phyloP scores from a whole-genome alignment of 2,797 vertebrate species.

The Gadopsis bispinosus region DNA sequence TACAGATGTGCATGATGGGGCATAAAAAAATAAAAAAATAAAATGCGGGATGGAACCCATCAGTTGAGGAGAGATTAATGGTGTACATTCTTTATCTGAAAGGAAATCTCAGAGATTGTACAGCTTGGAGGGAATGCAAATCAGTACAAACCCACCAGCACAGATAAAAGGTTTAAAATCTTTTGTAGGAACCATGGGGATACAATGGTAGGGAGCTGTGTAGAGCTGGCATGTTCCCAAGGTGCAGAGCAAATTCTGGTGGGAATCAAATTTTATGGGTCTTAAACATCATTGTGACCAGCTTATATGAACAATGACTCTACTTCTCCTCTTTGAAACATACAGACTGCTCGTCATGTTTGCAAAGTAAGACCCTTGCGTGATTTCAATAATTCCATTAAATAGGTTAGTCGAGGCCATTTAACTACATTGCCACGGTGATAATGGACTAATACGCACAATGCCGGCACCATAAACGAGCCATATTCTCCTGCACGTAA shows the following conservation, averaged over 20 bases:
- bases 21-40: slow-evolving; percentile 21
- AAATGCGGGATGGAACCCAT: slow-evolving; percentile 43
- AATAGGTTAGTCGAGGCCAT: slow-evolving; percentile 51
- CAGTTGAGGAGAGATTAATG: slow-evolving; percentile 68
- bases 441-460: slow-evolving; percentile 13
- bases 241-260: slow-evolving; percentile 72
- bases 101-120: slow-evolving; percentile 68
- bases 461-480: neutral
- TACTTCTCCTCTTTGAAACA: slow-evolving; percentile 51
- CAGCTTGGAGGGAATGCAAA: slow-evolving; percentile 72
- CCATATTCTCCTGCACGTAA: neutral
- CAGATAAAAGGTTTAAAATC: slow-evolving; percentile 78
- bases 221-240: slow-evolving; percentile 63
- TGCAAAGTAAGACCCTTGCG: slow-evolving; percentile 57
- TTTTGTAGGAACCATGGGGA: slow-evolving; percentile 61
- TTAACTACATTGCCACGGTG: slow-evolving; percentile 9
- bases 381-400: slow-evolving; percentile 70
- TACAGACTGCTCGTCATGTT: slow-evolving; percentile 55
- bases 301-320: slow-evolving; percentile 78
- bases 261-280: slow-evolving; percentile 80
- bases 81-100: slow-evolving; percentile 64
- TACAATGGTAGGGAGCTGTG: slow-evolving; percentile 48
- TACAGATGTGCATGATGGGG: slow-evolving; percentile 56
- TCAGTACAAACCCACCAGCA: slow-evolving; percentile 70
- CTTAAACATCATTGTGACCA: slow-evolving; percentile 79